These are phyloP conservation scores for Zaprionus inermis DNA, from an alignment of 1,140 invertebrate species.

Conservation along the genomic window DNA sequence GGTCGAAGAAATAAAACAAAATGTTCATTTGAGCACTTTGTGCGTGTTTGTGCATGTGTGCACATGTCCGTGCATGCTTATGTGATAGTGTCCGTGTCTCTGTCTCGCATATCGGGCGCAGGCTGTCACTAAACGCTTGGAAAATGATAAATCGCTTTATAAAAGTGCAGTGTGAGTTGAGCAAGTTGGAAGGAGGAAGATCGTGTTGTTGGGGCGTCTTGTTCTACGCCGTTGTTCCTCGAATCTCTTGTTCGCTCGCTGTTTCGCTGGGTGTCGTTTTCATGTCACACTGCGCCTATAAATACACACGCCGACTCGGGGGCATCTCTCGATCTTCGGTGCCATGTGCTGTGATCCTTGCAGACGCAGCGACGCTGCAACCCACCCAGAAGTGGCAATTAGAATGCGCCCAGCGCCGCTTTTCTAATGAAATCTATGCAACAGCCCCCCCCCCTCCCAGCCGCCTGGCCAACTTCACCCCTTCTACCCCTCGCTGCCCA, in stretches of 20 bases:
- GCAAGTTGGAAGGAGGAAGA: background rate
- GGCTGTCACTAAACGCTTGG: conserved; percentile 76
- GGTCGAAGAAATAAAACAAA: conserved; percentile 55
- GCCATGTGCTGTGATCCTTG: conserved; percentile 63
- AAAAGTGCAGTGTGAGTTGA: conserved; percentile 74
- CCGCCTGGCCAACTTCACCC: background rate
- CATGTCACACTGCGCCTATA: conserved; percentile 56
- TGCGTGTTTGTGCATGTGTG: background rate
- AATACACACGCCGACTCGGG: conserved; percentile 32
- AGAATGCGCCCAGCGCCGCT: conserved; percentile 61
- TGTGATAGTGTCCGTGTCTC: conserved; percentile 14
- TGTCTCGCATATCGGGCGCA: conserved; percentile 68
- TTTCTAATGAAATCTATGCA: conserved; percentile 76
- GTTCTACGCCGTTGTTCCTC: conserved; percentile 21
- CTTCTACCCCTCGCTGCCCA: background rate
- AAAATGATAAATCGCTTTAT: conserved; percentile 83
- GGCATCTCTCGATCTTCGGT: conserved; percentile 18
- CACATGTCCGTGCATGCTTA: background rate
- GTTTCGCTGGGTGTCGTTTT: conserved; percentile 49
- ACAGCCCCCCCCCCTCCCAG: background rate
- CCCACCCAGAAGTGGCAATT: conserved; percentile 78
- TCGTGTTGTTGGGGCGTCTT: conserved; percentile 39
- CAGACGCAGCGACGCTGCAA: conserved; percentile 62
- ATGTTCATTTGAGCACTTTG: conserved; percentile 34
- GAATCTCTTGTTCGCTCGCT: conserved; percentile 35